A percentile compares a stretch with the other conserved stretches of the same genome.
phyloP scores from a whole-genome alignment of 2,113 vertebrate species.

The Hippocampus comes region DNA sequence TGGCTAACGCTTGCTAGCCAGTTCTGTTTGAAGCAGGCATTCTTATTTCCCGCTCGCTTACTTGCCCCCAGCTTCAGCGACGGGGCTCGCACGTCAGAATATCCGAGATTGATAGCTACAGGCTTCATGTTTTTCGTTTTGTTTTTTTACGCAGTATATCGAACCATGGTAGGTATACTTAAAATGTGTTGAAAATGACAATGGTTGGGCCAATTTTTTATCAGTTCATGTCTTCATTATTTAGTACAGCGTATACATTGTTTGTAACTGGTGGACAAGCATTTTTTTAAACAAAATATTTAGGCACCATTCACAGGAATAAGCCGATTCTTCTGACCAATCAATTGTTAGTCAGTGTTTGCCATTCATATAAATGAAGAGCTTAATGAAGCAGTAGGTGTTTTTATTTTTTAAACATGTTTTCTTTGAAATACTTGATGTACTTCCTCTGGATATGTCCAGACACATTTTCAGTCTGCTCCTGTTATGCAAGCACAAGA shows the following conservation, averaged over 20 bases:
- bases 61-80: conserved; percentile 19
- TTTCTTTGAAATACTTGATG: conserved; percentile 2
- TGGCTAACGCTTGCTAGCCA: conserved; percentile 24
- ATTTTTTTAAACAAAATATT: not conserved
- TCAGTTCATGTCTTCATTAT: not conserved
- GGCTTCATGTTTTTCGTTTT: not conserved
- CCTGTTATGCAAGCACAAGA: conserved; percentile 50
- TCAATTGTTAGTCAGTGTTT: not conserved
- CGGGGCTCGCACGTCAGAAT: conserved; percentile 20
- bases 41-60: conserved; percentile 71
- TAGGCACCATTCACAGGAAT: not conserved
- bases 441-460: conserved; percentile 43
- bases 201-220: not conserved
- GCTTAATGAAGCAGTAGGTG: not conserved
- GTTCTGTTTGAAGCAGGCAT: conserved; percentile 34
- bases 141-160: not conserved
- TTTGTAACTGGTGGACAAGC: not conserved
- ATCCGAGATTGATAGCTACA: conserved; percentile 9
- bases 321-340: not conserved
- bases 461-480: conserved; percentile 61
- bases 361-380: not conserved
- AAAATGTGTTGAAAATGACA: not conserved
- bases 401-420: not conserved
- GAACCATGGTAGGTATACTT: too few relatives aligned
- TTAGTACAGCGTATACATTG: not conserved